phyloP scores from a whole-genome alignment of 2,113 vertebrate genomes.

The Tachysurus fulvidraco region DNA sequence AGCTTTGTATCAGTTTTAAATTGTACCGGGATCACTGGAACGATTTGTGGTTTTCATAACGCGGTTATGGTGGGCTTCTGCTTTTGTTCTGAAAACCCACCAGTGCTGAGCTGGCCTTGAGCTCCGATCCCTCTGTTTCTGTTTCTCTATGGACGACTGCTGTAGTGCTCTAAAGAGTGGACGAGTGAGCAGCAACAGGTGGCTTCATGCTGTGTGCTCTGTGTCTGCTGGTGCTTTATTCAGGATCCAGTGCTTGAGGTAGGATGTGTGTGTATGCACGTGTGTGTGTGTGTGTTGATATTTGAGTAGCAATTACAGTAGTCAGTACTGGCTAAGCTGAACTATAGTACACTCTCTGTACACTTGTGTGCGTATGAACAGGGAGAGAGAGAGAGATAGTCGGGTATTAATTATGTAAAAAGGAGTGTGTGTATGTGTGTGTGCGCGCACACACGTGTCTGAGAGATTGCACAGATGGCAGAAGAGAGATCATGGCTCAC shows the following conservation, averaged over 20 bases:
- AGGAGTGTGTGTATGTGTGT: constrained; percentile 20
- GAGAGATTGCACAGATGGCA: constrained; percentile 40
- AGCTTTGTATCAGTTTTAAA: constrained; percentile 11
- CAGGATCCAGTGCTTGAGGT: constrained; percentile 42
- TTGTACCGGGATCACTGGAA: constrained; percentile 13
- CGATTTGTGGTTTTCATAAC: constrained; percentile 21
- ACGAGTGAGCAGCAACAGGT: constrained; percentile 37
- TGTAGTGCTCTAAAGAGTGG: neutral
- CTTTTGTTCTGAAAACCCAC: constrained; percentile 5
- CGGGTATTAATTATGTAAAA: constrained; percentile 38
- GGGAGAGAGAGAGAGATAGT: constrained; percentile 52
- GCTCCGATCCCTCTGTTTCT: neutral
- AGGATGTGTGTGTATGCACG: constrained; percentile 33
- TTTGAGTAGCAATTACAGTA: constrained; percentile 25
- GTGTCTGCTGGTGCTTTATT: constrained; percentile 25
- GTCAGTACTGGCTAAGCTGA: constrained; percentile 31
- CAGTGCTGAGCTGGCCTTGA: neutral
- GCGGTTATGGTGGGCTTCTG: constrained; percentile 16
- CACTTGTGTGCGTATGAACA: constrained; percentile 27
- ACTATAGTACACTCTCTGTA: constrained; percentile 19
- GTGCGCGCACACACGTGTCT: neutral
- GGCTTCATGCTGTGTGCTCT: constrained; percentile 29
- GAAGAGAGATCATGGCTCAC: constrained; percentile 46
- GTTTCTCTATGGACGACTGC: constrained; percentile 22
- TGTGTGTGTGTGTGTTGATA: constrained; percentile 11